Conservation (phyloP, 2,797 vertebrate species). For the Pteropus rufus region DNA sequence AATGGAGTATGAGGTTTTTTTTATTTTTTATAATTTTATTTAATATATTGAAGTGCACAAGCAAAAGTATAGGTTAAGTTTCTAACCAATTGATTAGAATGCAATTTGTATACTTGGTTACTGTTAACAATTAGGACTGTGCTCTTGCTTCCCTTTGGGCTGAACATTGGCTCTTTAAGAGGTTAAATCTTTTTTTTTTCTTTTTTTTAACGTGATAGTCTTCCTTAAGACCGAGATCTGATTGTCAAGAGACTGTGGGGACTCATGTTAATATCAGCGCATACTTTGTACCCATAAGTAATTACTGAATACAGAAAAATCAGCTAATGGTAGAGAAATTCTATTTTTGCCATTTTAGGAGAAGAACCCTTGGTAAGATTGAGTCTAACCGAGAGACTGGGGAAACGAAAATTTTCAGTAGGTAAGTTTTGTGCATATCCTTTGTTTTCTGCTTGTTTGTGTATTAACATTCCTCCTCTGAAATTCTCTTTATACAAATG, state of each 20-base stretch:
- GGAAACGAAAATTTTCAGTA: conserved; percentile 73
- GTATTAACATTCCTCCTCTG: neutral
- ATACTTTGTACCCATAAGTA: conserved; percentile 2
- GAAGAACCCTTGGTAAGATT: conserved; percentile 80
- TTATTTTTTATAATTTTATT: neutral
- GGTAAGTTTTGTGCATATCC: conserved; percentile 58
- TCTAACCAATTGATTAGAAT: neutral
- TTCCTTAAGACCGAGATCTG: neutral
- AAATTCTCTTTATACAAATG: neutral
- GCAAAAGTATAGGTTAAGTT: neutral
- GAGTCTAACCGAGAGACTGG: conserved; percentile 80
- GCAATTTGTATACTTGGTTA: neutral
- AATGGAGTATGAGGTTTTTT: neutral
- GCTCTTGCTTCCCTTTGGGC: neutral
- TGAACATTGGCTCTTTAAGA: neutral
- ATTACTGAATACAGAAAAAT: conserved; percentile 18
- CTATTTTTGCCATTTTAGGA: conserved; percentile 66
- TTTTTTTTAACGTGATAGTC: neutral
- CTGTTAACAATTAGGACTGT: neutral
- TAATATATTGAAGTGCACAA: neutral
- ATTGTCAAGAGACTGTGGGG: neutral
- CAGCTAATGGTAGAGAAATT: neutral
- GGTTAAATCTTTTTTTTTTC: neutral
- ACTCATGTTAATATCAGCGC: neutral
- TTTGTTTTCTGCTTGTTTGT: conserved; percentile 31